A percentile compares a stretch with the other conserved stretches of the same genome.
phyloP scores from a whole-genome alignment of 2,797 vertebrate species.

The Pipistrellus pipistrellus region DNA sequence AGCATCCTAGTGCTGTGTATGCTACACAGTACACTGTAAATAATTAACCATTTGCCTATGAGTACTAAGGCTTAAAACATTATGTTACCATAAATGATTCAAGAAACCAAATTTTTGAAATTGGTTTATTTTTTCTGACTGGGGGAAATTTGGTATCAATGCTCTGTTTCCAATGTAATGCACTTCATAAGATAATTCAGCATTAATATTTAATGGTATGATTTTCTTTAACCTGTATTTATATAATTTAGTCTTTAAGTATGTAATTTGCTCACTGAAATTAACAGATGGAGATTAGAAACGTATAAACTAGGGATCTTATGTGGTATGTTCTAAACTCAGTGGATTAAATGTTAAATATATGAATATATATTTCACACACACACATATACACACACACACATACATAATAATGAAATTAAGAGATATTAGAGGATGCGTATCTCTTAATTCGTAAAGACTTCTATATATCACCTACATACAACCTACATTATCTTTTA shows the following conservation, averaged over 20 bases:
- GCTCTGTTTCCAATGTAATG: slow-evolving; percentile 65
- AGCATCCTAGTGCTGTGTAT: not conserved
- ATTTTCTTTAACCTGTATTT: slow-evolving; percentile 65
- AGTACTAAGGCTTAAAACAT: not conserved
- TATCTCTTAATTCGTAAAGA: not conserved
- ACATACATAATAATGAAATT: not conserved
- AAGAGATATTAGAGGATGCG: not conserved
- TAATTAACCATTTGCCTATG: not conserved
- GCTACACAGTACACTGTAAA: not conserved
- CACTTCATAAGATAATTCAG: slow-evolving; percentile 41
- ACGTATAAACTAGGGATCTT: not conserved
- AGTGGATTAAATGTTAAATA: not conserved
- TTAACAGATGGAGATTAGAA: slow-evolving; percentile 69
- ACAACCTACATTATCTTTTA: slow-evolving; percentile 32
- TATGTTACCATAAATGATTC: slow-evolving; percentile 22
- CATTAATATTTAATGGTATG: slow-evolving; percentile 68
- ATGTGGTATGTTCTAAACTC: slow-evolving; percentile 46
- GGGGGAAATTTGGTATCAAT: slow-evolving; percentile 74
- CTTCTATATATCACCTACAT: not conserved
- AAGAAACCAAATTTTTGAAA: slow-evolving; percentile 35
- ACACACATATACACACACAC: not conserved
- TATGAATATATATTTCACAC: not conserved
- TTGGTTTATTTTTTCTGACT: slow-evolving; percentile 50
- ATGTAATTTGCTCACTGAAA: slow-evolving; percentile 41
- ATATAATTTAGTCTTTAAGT: slow-evolving; percentile 58